phyloP scores from a whole-genome alignment of 2,888 invertebrate genomes.

The Stenodera caucasica region DNA sequence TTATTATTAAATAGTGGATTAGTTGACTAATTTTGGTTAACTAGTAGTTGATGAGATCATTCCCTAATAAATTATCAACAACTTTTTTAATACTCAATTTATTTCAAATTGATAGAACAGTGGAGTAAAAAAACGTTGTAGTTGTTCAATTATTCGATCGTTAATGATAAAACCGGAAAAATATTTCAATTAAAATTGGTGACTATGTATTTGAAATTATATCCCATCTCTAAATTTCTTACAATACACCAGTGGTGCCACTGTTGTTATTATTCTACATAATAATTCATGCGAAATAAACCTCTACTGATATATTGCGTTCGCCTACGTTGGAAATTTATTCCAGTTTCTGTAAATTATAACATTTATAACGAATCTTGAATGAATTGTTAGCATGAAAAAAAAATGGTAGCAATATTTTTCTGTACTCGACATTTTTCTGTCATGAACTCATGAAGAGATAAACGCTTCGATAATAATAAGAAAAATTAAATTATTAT shows the following conservation, averaged over 20 bases:
- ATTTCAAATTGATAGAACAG: too few species aligned
- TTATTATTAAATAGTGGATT: background rate
- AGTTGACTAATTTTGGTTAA: background rate
- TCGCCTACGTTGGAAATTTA: background rate
- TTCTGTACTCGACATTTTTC: background rate
- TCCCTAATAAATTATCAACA: background rate
- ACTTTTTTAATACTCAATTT: background rate
- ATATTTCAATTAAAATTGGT: too few species aligned
- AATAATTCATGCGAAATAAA: background rate
- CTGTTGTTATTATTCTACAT: background rate
- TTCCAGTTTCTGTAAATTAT: constrained; percentile 2
- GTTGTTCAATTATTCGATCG: background rate
- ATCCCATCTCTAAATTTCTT: too few species aligned
- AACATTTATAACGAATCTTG: background rate
- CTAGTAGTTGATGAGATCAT: background rate
- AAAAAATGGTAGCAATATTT: background rate
- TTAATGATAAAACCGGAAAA: background rate
- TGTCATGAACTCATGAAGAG: background rate
- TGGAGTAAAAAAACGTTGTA: background rate
- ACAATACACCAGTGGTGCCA: too few species aligned
- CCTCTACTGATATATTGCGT: background rate
- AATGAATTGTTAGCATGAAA: too few species aligned
- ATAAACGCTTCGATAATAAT: too few species aligned
- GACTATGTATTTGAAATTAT: too few species aligned
- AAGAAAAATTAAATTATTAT: too few species aligned